Base-by-base conservation (phyloP, 2,797 vertebrate species). In the Amphiprion clarkii region DNA sequence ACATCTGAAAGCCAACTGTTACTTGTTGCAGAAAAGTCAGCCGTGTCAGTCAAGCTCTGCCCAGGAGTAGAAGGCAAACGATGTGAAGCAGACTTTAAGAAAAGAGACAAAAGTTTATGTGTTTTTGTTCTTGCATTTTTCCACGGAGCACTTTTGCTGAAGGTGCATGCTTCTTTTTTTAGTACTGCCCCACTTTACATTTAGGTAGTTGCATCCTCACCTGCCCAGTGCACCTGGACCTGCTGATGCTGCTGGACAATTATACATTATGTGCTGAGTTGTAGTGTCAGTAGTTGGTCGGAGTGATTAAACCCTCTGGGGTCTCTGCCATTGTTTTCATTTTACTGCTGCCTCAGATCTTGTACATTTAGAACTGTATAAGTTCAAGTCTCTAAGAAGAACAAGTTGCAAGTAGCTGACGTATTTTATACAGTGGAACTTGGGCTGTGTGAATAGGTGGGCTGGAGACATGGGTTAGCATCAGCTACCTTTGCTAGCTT, bases 151-250 rank as follows among this genome's bases (percentile, higher is more conserved):
- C 4, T 33, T 85, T 89, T 86, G 87, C 87, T 88, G 87, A 89
- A 51, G 0, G 2, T 66, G 83, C 84, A 58, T 12, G 3, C 68
- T 81, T 65, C 53, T 23, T 67, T 81, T 61, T 84, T 78, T 71
- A 82, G 78, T 69, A 0, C 40, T 77, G 87, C 6, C 82, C 84
- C 79, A 89, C 77, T 90, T 88, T 68, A 76, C 42, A 62, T 56
- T 55, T 48, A 51, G 44, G 55, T 33, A 42, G 59, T 25, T 72
- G 56, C 68, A 51, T 57, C 52, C 70, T 85, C 82, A 71, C 73
- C 76, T 78, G 76, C 72, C 31, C 39, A 1, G 13, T 49, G 73
- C 85, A 88, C 81, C 87, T 91, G 85, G 74, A 33, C 44, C 58
- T 72, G 54, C 67, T 69, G 61, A 25, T 48, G 68, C 59, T 52